These are phyloP conservation scores for Stenoptilia bipunctidactyla DNA, from an alignment of 2,888 invertebrate species.

Conservation along the genomic window DNA sequence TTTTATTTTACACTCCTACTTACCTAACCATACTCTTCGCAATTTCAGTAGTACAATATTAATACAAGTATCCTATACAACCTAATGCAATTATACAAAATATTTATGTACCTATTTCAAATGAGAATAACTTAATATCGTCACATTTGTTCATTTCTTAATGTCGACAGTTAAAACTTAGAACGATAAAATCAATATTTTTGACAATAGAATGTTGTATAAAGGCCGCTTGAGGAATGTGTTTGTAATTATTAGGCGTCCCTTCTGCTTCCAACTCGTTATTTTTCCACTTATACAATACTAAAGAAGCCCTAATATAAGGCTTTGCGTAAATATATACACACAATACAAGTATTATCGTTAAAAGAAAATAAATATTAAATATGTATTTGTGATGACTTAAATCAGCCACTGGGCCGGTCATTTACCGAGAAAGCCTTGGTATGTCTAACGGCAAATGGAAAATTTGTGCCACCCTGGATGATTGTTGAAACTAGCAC, in stretches of 20 bases:
- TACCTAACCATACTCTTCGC: constrained; percentile 37
- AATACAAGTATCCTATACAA: constrained; percentile 50
- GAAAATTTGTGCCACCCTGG: too few relatives aligned
- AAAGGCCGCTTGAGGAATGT: constrained; percentile 36
- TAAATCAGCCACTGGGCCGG: too few relatives aligned
- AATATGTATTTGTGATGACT: too few relatives aligned
- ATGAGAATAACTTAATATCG: constrained; percentile 44
- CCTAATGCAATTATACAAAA: constrained; percentile 67
- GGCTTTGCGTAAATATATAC: not conserved
- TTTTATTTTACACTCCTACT: constrained; percentile 49
- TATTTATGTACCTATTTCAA: constrained; percentile 54
- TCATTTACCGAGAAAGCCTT: too few relatives aligned
- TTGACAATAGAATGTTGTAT: constrained; percentile 9
- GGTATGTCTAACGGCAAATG: too few relatives aligned
- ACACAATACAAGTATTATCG: too few relatives aligned
- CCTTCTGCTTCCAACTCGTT: too few relatives aligned
- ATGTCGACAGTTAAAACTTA: constrained; percentile 27
- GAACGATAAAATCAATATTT: constrained; percentile 14
- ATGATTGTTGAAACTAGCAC: too few relatives aligned
- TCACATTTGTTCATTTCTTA: constrained; percentile 51
- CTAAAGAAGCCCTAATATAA: not conserved
- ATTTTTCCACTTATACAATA: not conserved
- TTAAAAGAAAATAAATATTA: too few relatives aligned
- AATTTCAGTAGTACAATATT: constrained; percentile 24
- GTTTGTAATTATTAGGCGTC: constrained; percentile 4